These are phyloP conservation scores for Chelonus insularis DNA, from an alignment of 1,140 invertebrate species.

Conservation along the genomic window DNA sequence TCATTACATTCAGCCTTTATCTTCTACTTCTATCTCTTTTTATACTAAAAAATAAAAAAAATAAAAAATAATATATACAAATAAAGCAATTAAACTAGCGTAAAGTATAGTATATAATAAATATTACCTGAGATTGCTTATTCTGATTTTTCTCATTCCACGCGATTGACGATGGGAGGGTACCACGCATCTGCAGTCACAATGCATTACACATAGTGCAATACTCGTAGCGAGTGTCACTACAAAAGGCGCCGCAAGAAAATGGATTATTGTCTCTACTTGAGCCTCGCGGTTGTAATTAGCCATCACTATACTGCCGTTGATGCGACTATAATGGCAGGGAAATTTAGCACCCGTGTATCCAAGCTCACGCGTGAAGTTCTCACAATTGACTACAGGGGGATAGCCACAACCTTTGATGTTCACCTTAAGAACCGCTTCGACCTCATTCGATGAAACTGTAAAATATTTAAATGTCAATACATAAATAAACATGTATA, in stretches of 20 bases:
- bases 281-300: slow-evolving; percentile 79
- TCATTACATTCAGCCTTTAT: background rate
- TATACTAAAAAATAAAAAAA: background rate
- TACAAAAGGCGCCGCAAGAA: slow-evolving; percentile 79
- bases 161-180: slow-evolving; percentile 58
- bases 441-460: slow-evolving; percentile 52
- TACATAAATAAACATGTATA: too few relatives aligned
- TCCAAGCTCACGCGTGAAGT: slow-evolving; percentile 78
- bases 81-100: too few relatives aligned
- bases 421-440: slow-evolving; percentile 75
- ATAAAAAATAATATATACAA: background rate
- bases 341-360: slow-evolving; percentile 76
- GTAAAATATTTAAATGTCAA: slow-evolving; percentile 29
- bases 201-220: slow-evolving; percentile 81
- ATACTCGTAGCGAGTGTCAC: slow-evolving; percentile 80
- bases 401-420: slow-evolving; percentile 90
- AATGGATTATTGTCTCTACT: slow-evolving; percentile 76
- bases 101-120: slow-evolving; percentile 1
- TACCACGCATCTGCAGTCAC: slow-evolving; percentile 70
- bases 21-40: background rate
- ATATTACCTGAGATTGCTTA: slow-evolving; percentile 66
- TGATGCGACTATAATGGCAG: slow-evolving; percentile 82
- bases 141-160: slow-evolving; percentile 58
- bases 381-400: slow-evolving; percentile 79
- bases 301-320: slow-evolving; percentile 78